Base-by-base conservation (phyloP, 2,113 vertebrate genomes). In the Hemichromis elongatus region DNA sequence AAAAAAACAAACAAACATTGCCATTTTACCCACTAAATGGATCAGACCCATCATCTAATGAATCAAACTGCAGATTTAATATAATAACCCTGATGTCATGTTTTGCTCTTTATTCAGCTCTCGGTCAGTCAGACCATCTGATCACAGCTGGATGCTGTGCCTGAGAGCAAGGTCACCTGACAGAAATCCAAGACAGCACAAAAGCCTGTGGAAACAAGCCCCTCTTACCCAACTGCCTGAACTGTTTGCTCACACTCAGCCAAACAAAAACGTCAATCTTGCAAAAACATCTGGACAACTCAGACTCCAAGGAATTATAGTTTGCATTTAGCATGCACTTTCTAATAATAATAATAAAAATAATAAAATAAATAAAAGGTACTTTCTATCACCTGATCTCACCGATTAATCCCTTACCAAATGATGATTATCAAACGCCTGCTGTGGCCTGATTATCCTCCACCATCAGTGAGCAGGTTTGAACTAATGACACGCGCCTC, bases 71-170 rank as follows among this genome's bases (percentile, higher is more conserved):
- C n/a, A 79, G 56, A 81, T 79, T 55, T 53, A 19, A 18, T 45
- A 63, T 6, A 59, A 66, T 73, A 79, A 89, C 13, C 33, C 47
- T 55, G 37, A 61, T 55, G 21, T 57, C 52, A 73, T 7, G 14
- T 52, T 80, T 24, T 55, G 30, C 13, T 40, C 24, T 47, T 16
- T 21, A 61, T 80, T 26, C 37, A 83, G 53, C 85, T 79, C 37
- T 81, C 9, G 57, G 53, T 79, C 57, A 87, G 54, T 30, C 61
- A 75, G 70, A 40, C 35, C n/a, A 37, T 28, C 9, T 77, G 70
- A 86, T 87, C 30, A 40, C 21, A 68, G 80, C 88, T 86, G 90
- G 70, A 79, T 26, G 85, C 16, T 52, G 7, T 86, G 79, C 50
- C 70, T n/a, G 70, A 50, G 70, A 1, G 24, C 28, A 81, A 40